These are phyloP conservation scores for Tapera naevia DNA, from an alignment of 2,797 vertebrate species.

Conservation along the genomic window DNA sequence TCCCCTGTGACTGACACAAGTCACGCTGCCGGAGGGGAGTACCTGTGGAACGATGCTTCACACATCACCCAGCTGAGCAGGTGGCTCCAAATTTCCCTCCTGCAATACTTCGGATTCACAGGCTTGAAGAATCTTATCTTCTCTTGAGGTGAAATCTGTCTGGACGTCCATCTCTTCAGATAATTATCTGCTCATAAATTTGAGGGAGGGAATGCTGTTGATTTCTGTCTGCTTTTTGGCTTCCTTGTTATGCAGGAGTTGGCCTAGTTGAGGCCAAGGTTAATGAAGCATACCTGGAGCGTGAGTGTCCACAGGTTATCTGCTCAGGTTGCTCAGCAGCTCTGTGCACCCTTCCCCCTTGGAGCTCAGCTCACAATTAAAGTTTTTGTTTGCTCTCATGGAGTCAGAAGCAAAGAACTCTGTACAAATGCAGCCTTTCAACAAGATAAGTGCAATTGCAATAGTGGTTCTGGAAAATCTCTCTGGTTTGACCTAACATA, in stretches of 20 bases:
- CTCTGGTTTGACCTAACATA: conserved; percentile 47
- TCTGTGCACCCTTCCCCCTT: fast-evolving
- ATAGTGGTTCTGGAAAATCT: conserved; percentile 51
- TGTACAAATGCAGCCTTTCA: background rate
- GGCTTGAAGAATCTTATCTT: background rate
- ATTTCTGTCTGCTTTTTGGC: background rate
- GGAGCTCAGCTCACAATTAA: background rate
- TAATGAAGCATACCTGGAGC: background rate
- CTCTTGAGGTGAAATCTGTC: background rate
- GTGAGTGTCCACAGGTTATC: background rate
- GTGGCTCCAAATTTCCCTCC: background rate
- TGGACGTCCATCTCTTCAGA: background rate
- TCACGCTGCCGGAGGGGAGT: background rate
- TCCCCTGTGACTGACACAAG: background rate
- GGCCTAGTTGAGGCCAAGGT: background rate
- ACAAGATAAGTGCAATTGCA: conserved; percentile 17
- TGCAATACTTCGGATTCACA: background rate
- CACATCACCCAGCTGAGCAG: background rate
- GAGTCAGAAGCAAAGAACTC: background rate
- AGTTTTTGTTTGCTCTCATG: background rate
- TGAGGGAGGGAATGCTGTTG: background rate
- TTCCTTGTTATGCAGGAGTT: background rate
- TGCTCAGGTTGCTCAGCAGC: background rate
- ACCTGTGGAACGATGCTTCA: background rate
- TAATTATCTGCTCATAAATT: background rate